Evolutionary conservation across 2,113 vertebrate species (phyloP), one percentile per base, ranked within the genome.

Genomic region (Merops nubicus): DNA sequence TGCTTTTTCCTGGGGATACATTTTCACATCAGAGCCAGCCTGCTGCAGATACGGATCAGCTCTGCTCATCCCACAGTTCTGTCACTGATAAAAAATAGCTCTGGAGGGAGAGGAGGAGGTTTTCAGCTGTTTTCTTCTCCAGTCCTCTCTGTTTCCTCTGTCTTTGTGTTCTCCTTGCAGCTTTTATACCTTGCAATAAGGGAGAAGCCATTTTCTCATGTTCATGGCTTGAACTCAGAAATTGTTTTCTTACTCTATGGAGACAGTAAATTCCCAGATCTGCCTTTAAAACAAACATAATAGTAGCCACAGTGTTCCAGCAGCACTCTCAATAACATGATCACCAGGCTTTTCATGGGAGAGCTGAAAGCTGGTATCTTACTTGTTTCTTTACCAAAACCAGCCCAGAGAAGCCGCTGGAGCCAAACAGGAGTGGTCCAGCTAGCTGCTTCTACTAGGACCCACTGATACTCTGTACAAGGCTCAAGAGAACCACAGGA

Each of bases 1-100:
- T 69, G 70, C 69, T 90, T 92, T 85, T 94, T 91, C 86, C 93
- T 64, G 34, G 73, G 80, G 64, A 93, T 82, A 11, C 34, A 36
- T 78, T 91, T 93, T 70, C 91, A 59, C 64, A 95, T 70, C 76
- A 42, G 59, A 91, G 72, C 42, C 59, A 22, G 87, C 77, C 91
- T 70, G 80, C 84, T 95, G 73, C 84, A 92, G 91, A 95, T 96
- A 96, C 53, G 96, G 81, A 96, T 89, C 95, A 95, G 95, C 83
- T 87, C 78, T 91, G 73, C 91, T 91, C 95, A 94, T 95, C 93
- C 88, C 91, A 93, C 93, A 72, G 2, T 57, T 92, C 84, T 95
- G 69, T 85, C 95, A 91, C 86, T 48, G 89, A 88, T 69, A 91
- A 95, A 96, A 97, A 95, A 96, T 89, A 97, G 91, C 94, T 96